Evolutionary conservation across 2,113 vertebrate species (phyloP).

Genomic region (Ageneiosus marmoratus): DNA sequence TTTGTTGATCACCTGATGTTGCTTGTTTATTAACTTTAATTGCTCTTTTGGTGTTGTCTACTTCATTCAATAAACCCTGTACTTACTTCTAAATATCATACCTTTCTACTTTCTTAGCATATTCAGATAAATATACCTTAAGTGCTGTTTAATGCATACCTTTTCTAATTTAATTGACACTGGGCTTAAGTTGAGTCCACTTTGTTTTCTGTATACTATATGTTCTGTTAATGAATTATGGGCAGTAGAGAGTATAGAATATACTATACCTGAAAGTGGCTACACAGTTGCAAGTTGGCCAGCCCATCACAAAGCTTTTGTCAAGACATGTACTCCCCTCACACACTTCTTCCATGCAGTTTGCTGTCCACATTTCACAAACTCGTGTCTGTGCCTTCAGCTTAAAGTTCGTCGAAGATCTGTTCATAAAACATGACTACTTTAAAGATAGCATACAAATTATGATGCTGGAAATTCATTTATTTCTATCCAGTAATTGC

Average conservation of each 20-base stretch:
- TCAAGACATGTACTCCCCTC: constrained; percentile 82
- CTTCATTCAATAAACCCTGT: not conserved
- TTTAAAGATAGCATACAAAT: not conserved
- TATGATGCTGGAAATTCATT: not conserved
- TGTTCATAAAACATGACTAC: constrained; percentile 15
- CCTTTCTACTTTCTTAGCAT: not conserved
- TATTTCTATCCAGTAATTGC: not conserved
- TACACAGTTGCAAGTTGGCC: constrained; percentile 94
- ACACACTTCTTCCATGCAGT: constrained; percentile 90
- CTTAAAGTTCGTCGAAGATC: constrained; percentile 69
- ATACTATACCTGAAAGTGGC: constrained; percentile 86
- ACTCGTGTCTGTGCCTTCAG: constrained; percentile 81
- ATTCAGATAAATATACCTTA: not conserved
- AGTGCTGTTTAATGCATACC: not conserved
- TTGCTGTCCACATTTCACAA: constrained; percentile 91
- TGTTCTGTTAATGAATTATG: not conserved
- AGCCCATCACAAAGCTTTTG: constrained; percentile 90
- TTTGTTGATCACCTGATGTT: not conserved
- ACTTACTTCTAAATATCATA: not conserved
- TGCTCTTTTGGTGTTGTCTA: not conserved
- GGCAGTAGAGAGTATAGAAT: not conserved
- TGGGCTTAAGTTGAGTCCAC: too few relatives aligned
- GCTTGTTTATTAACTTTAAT: not conserved
- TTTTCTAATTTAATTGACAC: not conserved
- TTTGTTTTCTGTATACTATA: too few relatives aligned